Base-by-base conservation (phyloP, 2,113 vertebrate genomes). In the Lota lota region DNA sequence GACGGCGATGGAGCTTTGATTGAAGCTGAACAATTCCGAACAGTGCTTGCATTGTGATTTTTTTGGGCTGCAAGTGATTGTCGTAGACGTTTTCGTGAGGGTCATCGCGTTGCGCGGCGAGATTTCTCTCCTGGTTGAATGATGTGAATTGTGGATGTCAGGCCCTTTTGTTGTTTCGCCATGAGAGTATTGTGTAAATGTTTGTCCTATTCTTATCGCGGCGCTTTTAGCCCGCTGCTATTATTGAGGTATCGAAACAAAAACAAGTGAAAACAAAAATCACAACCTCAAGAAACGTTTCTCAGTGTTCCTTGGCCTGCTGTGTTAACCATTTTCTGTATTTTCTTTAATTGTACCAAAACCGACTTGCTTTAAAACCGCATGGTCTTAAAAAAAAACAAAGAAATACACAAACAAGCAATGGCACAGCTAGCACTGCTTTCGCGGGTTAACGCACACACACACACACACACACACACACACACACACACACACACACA, bases 281-380 rank as follows among this genome's bases (percentile, higher is more conserved):
- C 40, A 59, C 64, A 80, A 79, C 69, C 66, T 73, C 47, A 70
- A 64, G 71, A 65, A 57, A 16, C 73, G 61, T 72, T 77, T 78
- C 63, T 67, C 60, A 54, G 17, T 73, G 61, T 70, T 77, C 76
- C 64, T 68, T 63, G 17, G 20, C 20, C 63, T 75, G 61, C 72
- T 2, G 47, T 77, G 72, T 83, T 85, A 80, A 73, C 54, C 69
- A 3, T 74, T 83, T 79, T 83, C 80, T 72, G 62, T 68, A 72
- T 67, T 54, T 80, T 68, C 81, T 78, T 80, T 82, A 84, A 86
- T 82, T 85, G 67, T 73, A 75, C 70, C 40, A 75, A 24, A 84
- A 73, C 65, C 78, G 73, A 77, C 68, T 72, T 80, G 47, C 78
- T 79, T 36, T 1, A 60, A 86, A 81, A 74, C 81, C 80, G 36